Evolutionary conservation across 2,888 invertebrate species (phyloP).

Genomic region (Boloria selene): DNA sequence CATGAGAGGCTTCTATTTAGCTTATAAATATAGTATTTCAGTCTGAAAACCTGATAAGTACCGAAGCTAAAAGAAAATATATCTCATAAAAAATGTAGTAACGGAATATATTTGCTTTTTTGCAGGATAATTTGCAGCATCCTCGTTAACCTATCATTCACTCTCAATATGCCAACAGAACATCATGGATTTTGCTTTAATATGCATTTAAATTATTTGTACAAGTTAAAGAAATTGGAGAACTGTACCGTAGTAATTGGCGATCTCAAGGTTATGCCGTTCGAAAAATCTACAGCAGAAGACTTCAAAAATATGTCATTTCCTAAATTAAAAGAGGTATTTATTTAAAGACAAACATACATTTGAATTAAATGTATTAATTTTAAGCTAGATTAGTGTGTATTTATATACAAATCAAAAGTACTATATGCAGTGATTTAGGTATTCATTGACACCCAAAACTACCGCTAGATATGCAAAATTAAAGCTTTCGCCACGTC

Average conservation of each 20-base stretch:
- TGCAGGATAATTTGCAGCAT: conserved; percentile 32
- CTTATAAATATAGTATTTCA: too few relatives aligned
- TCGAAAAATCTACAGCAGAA: conserved; percentile 75
- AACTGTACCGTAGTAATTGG: conserved; percentile 88
- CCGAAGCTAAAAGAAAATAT: not conserved
- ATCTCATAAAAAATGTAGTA: not conserved
- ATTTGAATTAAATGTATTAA: not conserved
- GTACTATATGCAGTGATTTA: too few relatives aligned
- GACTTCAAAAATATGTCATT: conserved; percentile 82
- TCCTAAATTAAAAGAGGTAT: conserved; percentile 87
- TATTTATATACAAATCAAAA: too few relatives aligned
- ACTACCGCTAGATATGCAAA: too few relatives aligned
- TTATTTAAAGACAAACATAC: not conserved
- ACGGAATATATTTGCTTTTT: conserved; percentile 2
- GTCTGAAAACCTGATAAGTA: not conserved
- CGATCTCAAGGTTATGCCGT: conserved; percentile 86
- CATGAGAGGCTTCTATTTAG: too few relatives aligned
- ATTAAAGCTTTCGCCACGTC: too few relatives aligned
- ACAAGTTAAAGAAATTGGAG: conserved; percentile 46
- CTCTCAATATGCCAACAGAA: conserved; percentile 35
- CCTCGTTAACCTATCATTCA: conserved; percentile 8
- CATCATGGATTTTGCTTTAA: conserved; percentile 53
- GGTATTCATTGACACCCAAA: too few relatives aligned
- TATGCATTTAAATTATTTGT: conserved; percentile 45
- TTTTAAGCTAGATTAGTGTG: not conserved